Evolutionary conservation across 2,113 vertebrate species (phyloP).

Genomic region (Amia ocellicauda): DNA sequence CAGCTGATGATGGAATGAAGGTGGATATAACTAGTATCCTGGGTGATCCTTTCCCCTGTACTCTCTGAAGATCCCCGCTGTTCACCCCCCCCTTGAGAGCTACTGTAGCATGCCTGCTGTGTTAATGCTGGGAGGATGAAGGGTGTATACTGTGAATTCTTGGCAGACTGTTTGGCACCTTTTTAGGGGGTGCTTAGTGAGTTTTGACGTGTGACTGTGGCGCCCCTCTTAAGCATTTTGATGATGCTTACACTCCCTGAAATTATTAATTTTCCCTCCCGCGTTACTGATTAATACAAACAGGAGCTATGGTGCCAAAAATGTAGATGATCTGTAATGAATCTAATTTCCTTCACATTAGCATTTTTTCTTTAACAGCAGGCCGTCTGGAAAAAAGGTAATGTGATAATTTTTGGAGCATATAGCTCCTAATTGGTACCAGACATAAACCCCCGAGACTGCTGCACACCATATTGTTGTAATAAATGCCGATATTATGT

Average conservation of each 20-base stretch:
- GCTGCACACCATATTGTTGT: background rate
- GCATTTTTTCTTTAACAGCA: constrained; percentile 9
- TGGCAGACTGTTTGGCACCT: no score
- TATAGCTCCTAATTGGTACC: constrained; percentile 8
- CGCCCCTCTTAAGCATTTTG: background rate
- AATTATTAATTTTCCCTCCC: background rate
- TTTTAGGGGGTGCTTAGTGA: background rate
- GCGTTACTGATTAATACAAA: background rate
- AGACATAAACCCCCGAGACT: constrained; percentile 4
- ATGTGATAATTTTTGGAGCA: constrained; percentile 13
- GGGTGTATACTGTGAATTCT: no score
- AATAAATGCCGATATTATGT: constrained; percentile 5
- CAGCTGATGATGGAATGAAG: no score
- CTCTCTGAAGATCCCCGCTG: no score
- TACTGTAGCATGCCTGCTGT: no score
- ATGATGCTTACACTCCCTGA: background rate
- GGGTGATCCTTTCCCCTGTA: no score
- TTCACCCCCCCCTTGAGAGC: no score
- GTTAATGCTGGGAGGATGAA: no score
- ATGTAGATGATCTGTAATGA: constrained; percentile 1
- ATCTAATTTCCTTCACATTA: constrained; percentile 7
- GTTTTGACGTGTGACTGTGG: background rate
- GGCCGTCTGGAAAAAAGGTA: constrained; percentile 9
- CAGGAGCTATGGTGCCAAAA: background rate
- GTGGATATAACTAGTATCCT: no score